Base-by-base conservation (phyloP, 2,113 vertebrate species). In the Scopus umbretta region DNA sequence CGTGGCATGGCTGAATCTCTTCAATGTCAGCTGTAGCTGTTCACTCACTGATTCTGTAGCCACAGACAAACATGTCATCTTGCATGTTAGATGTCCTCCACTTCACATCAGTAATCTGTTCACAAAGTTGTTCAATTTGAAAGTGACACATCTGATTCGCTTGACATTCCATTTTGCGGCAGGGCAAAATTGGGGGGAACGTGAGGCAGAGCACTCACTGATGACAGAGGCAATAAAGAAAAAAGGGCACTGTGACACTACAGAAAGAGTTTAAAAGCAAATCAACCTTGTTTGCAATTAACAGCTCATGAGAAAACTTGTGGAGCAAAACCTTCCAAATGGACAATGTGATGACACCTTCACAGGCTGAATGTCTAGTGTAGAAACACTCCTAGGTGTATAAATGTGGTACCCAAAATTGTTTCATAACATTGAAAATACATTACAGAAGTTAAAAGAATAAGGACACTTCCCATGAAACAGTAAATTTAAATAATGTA, bases 61-160 rank as follows among this genome's bases (percentile, higher is more conserved):
- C 80, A 50, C 20, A 29, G 90, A 82, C 42, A 68, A 76, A 65
- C 5, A 14, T 49, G 83, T 76, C 58, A 52, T 91, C 74, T 22
- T 40, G 23, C 5, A 2, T 83, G 55, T 95, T 94, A 85, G 84
- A 72, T 80, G 63, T 58, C 73, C 65, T 89, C 58, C 27, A 19
- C 61, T 72, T 85, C 30, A 30, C 62, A 74, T 92, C 75, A 95
- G 85, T 89, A 91, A 95, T 89, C 92, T 94, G 22, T 85, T 96
- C 96, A 95, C 71, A 93, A 94, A 96, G 79, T 90, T 92, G 70
- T 83, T 88, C 88, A 93, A 61, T 96, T 96, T 95, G 36, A 32
- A 97, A 96, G 63, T 94, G 84, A 96, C 63, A 94, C 61, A 70
- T 80, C 50, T 93, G 82, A 96, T 96, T 96, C 26, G 10, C 66